Evolutionary conservation across 2,797 vertebrate genomes (phyloP).

Genomic region (Lagorchestes hirsutus): DNA sequence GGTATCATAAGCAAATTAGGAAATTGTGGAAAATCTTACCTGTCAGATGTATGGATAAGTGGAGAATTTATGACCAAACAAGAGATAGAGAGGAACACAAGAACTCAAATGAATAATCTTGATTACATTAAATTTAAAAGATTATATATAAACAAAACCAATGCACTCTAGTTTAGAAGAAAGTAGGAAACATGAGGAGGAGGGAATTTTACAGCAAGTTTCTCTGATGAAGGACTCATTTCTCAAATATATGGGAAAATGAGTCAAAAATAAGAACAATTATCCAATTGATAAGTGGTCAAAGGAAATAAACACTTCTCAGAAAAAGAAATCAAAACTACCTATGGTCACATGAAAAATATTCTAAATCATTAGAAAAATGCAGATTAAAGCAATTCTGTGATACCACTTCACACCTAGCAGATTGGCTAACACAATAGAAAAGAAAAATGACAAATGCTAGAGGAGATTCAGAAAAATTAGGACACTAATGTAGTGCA

Average conservation of each 20-base stretch:
- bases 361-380: not conserved
- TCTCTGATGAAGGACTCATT: not conserved
- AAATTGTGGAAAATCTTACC: not conserved
- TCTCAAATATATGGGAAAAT: not conserved
- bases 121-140: not conserved
- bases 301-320: not conserved
- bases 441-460: not conserved
- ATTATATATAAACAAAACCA: not conserved
- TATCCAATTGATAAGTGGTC: not conserved
- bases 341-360: not conserved
- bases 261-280: not conserved
- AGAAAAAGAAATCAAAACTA: not conserved
- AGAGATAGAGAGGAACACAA: not conserved
- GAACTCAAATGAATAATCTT: not conserved
- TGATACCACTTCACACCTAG: not conserved
- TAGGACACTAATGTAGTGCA: not conserved
- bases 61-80: not conserved
- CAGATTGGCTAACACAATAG: not conserved
- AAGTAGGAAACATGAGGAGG: not conserved
- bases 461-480: not conserved
- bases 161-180: not conserved
- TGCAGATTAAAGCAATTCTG: not conserved
- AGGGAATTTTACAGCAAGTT: not conserved
- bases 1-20: not conserved
- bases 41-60: not conserved